phyloP scores from a whole-genome alignment of 1,140 invertebrate species.

The Bombus superbus region DNA sequence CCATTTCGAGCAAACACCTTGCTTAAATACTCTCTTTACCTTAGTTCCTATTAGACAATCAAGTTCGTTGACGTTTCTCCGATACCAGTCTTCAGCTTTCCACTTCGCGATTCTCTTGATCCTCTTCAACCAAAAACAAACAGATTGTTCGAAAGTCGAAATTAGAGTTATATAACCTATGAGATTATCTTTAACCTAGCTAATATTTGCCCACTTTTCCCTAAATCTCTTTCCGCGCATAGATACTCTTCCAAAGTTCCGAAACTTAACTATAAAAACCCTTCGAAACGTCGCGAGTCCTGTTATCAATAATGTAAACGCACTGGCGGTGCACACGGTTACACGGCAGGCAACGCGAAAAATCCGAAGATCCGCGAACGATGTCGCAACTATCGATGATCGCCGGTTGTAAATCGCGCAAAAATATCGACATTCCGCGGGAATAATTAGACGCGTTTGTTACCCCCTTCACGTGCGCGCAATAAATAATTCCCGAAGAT shows the following conservation, averaged over 20 bases:
- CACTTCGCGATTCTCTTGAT: not conserved
- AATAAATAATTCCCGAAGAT: constrained; percentile 43
- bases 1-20: constrained; percentile 64
- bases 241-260: too few species aligned
- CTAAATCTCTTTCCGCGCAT: too few species aligned
- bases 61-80: constrained; percentile 32
- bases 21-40: constrained; percentile 32
- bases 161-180: too few species aligned
- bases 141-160: not conserved
- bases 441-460: constrained; percentile 32
- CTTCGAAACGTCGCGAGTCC: too few species aligned
- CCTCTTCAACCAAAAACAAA: not conserved
- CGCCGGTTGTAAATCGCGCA: constrained; percentile 12
- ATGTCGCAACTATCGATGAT: not conserved
- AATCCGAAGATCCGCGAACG: not conserved
- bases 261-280: too few species aligned
- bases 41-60: constrained; percentile 25
- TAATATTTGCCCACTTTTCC: too few species aligned
- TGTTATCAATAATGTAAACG: too few species aligned
- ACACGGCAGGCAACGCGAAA: too few species aligned
- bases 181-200: too few species aligned
- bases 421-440: constrained; percentile 22
- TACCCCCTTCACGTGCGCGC: constrained; percentile 19
- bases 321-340: too few species aligned
- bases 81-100: not conserved